A percentile compares a stretch with the other conserved stretches of the same genome.
These are phyloP conservation scores for Parochlus steinenii DNA, from an alignment of 2,888 invertebrate species.

Conservation along the genomic window DNA sequence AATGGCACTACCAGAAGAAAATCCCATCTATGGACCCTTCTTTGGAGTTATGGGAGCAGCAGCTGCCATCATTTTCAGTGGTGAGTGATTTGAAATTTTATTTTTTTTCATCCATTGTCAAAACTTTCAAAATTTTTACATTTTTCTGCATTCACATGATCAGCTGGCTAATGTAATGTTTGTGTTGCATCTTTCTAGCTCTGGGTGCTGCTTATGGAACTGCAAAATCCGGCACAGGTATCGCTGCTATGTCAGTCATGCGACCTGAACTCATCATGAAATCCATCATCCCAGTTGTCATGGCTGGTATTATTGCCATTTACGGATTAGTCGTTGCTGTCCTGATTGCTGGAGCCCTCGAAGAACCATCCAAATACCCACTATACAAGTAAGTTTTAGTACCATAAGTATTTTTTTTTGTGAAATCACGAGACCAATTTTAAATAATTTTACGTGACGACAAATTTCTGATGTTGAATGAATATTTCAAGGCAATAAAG, in stretches of 20 bases:
- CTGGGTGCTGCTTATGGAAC: slow-evolving; percentile 99
- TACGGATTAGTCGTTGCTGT: slow-evolving; percentile 99
- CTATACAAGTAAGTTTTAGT: slow-evolving; percentile 82
- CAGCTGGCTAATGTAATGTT: not conserved
- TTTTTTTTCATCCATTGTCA: not conserved
- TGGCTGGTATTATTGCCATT: slow-evolving; percentile 99
- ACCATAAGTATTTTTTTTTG: no score
- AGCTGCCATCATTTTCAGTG: slow-evolving; percentile 97
- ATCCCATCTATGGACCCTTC: slow-evolving; percentile 93
- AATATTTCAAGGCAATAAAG: not conserved
- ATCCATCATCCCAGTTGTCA: slow-evolving; percentile 99
- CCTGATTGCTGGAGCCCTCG: slow-evolving; percentile 81
- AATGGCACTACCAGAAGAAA: slow-evolving; percentile 33
- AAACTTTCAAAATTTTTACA: not conserved
- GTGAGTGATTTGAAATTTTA: slow-evolving; percentile 45
- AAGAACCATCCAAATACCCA: slow-evolving; percentile 39
- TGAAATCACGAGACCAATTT: no score
- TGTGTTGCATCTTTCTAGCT: slow-evolving; percentile 41
- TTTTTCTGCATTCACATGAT: not conserved
- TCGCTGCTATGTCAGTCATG: slow-evolving; percentile 99
- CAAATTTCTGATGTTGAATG: not conserved
- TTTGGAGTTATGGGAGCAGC: slow-evolving; percentile 99
- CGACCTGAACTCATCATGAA: slow-evolving; percentile 99
- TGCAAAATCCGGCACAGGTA: slow-evolving; percentile 99
- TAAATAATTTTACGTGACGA: not conserved